phyloP scores from a whole-genome alignment of 2,113 vertebrate genomes.

The Sinocyclocheilus rhinocerous region DNA sequence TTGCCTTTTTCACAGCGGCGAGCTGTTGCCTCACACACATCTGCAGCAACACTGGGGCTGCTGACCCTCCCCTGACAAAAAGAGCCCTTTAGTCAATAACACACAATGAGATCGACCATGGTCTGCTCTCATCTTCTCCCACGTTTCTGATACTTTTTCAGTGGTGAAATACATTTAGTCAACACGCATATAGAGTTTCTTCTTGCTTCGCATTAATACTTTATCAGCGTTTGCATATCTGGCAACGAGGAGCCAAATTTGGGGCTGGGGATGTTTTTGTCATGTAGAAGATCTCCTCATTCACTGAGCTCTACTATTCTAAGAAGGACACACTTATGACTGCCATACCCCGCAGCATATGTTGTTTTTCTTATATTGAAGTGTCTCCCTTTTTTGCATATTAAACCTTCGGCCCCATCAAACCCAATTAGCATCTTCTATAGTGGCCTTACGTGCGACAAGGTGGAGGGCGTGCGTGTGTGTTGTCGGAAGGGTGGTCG shows the following conservation, averaged over 20 bases:
- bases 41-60: slow-evolving; percentile 53
- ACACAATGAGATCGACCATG: slow-evolving; percentile 49
- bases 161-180: slow-evolving; percentile 22
- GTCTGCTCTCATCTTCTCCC: slow-evolving; percentile 10
- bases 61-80: slow-evolving; percentile 54
- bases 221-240: slow-evolving; percentile 28
- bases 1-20: slow-evolving; percentile 59
- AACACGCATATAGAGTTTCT: neutral
- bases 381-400: slow-evolving; percentile 76
- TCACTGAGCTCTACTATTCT: slow-evolving; percentile 1
- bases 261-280: neutral
- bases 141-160: slow-evolving; percentile 28
- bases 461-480: slow-evolving; percentile 55
- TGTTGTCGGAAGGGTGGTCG: slow-evolving; percentile 44
- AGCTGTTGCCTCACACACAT: slow-evolving; percentile 58
- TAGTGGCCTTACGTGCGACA: slow-evolving; percentile 72
- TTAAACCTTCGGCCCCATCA: slow-evolving; percentile 71
- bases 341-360: slow-evolving; percentile 73
- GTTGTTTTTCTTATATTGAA: slow-evolving; percentile 76
- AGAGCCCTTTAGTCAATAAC: slow-evolving; percentile 59
- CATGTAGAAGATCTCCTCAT: slow-evolving; percentile 15
- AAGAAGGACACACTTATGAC: slow-evolving; percentile 66
- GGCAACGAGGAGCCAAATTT: neutral
- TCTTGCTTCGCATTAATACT: neutral
- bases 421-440: slow-evolving; percentile 78